These are phyloP conservation scores for Mustela nigripes DNA, from an alignment of 2,113 vertebrate genomes.

Conservation along the genomic window DNA sequence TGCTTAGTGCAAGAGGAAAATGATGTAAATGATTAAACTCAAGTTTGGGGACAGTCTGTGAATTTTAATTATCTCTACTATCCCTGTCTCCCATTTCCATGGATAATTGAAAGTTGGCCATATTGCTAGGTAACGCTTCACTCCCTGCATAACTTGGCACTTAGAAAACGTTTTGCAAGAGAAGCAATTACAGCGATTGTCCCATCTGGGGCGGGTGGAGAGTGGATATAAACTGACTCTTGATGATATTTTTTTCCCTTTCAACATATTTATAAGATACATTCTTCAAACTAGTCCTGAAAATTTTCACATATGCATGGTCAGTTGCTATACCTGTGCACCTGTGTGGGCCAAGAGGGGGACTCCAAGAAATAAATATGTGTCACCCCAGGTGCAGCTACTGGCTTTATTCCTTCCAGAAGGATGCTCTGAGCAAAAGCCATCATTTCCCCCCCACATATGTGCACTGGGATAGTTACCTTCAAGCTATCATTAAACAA, in stretches of 20 bases:
- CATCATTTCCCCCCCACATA: background rate
- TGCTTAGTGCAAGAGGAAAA: background rate
- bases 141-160: conserved; percentile 67
- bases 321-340: background rate
- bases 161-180: conserved; percentile 62
- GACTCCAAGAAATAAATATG: background rate
- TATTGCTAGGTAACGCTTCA: conserved; percentile 71
- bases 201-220: background rate
- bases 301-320: background rate
- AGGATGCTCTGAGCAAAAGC: background rate
- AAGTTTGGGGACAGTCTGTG: conserved; percentile 27
- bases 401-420: background rate
- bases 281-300: background rate
- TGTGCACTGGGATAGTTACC: background rate
- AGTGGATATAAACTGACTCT: conserved; percentile 63
- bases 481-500: background rate
- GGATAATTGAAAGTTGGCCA: conserved; percentile 71
- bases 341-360: background rate
- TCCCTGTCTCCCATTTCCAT: conserved; percentile 22
- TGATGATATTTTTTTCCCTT: conserved; percentile 23
- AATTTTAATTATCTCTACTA: conserved; percentile 63
- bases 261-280: conserved; percentile 18
- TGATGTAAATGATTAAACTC: background rate
- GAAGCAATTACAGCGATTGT: conserved; percentile 54
- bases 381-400: background rate